A percentile compares a stretch with the other conserved stretches of the same genome.
Conservation (phyloP, 2,113 vertebrate genomes). For the Hylia prasina region DNA sequence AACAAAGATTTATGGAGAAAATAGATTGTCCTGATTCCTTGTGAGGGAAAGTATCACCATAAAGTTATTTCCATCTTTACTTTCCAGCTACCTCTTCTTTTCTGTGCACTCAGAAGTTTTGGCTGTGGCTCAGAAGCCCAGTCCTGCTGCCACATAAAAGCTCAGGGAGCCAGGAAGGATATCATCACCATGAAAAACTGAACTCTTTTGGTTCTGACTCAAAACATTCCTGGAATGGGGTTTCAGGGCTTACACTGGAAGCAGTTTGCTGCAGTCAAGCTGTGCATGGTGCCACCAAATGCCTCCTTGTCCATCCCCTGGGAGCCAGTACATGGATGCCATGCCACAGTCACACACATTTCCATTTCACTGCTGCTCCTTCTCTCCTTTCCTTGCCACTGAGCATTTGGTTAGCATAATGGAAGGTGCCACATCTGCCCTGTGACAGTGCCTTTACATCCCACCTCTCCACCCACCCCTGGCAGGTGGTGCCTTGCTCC, state of each 20-base stretch:
- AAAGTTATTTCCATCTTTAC: neutral
- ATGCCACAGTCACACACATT: rapidly evolving
- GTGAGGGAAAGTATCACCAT: neutral
- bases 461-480: too few species aligned
- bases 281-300: neutral
- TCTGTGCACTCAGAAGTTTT: neutral
- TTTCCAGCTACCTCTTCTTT: neutral
- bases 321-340: rapidly evolving
- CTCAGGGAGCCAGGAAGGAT: neutral
- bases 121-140: neutral
- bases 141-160: neutral
- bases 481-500: neutral
- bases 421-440: neutral
- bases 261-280: neutral
- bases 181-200: neutral
- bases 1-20: neutral
- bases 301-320: neutral
- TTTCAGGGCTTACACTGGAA: neutral
- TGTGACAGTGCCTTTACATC: rapidly evolving
- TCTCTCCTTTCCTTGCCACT: neutral
- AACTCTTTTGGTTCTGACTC: neutral
- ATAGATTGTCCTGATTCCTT: neutral
- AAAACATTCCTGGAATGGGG: neutral
- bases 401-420: neutral
- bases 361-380: neutral